Conservation (phyloP, 2,888 invertebrate genomes). For the Peribatodes rhomboidaria region DNA sequence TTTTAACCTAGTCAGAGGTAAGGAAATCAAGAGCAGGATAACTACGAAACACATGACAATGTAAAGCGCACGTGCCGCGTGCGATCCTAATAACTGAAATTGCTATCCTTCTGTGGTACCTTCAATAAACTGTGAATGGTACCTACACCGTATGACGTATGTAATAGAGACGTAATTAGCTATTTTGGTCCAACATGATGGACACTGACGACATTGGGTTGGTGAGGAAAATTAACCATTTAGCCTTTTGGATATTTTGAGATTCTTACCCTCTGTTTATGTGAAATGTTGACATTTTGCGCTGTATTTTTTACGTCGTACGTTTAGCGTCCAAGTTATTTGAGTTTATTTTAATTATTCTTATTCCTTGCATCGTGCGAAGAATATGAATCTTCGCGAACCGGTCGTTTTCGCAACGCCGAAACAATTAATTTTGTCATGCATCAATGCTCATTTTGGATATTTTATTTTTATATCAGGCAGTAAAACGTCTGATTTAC, state of each 20-base stretch:
- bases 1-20: background rate
- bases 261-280: too few species aligned
- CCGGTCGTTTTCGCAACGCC: conserved; percentile 1
- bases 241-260: too few species aligned
- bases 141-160: background rate
- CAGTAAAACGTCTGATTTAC: conserved; percentile 52
- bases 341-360: background rate
- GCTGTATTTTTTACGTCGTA: too few species aligned
- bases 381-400: background rate
- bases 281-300: too few species aligned
- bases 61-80: background rate
- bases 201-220: background rate
- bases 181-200: background rate
- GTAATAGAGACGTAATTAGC: background rate
- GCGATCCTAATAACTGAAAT: background rate
- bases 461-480: conserved; percentile 45
- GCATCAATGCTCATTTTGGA: conserved; percentile 43
- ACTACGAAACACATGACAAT: background rate
- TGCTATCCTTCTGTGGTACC: background rate
- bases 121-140: background rate
- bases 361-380: background rate
- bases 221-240: conserved; percentile 5
- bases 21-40: background rate
- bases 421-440: conserved; percentile 40
- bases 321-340: too few species aligned